These are phyloP conservation scores for Netelia virgata DNA, from an alignment of 2,888 invertebrate species.

Conservation along the genomic window DNA sequence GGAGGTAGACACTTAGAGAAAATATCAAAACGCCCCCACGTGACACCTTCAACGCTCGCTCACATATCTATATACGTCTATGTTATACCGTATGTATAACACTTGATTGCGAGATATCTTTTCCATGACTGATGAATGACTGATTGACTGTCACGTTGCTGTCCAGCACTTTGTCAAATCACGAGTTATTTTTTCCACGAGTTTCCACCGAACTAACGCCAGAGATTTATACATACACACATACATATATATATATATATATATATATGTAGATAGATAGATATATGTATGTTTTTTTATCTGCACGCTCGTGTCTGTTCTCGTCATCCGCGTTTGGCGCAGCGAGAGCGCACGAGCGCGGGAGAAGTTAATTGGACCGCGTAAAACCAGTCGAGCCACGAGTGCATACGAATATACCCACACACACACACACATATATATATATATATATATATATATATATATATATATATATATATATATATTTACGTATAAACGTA, in stretches of 20 bases:
- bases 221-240: background rate
- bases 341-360: slow-evolving; percentile 40
- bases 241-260: too few relatives aligned
- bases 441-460: background rate
- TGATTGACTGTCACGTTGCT: slow-evolving; percentile 54
- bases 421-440: too few relatives aligned
- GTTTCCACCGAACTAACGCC: slow-evolving; percentile 15
- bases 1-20: background rate
- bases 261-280: too few relatives aligned
- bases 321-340: slow-evolving; percentile 18
- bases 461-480: too few relatives aligned
- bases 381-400: slow-evolving; percentile 57
- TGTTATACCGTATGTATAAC: background rate
- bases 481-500: background rate
- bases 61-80: background rate
- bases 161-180: slow-evolving; percentile 61
- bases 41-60: background rate
- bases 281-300: background rate
- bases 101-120: slow-evolving; percentile 46
- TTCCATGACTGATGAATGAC: slow-evolving; percentile 38
- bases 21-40: background rate
- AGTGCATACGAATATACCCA: slow-evolving; percentile 22
- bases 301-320: slow-evolving; percentile 18
- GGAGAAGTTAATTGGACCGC: slow-evolving; percentile 65
- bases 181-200: slow-evolving; percentile 55